Percentiles rank a stretch among this genome's conserved stretches.
phyloP scores from a whole-genome alignment of 2,113 vertebrate species.

The Tragelaphus scriptus region DNA sequence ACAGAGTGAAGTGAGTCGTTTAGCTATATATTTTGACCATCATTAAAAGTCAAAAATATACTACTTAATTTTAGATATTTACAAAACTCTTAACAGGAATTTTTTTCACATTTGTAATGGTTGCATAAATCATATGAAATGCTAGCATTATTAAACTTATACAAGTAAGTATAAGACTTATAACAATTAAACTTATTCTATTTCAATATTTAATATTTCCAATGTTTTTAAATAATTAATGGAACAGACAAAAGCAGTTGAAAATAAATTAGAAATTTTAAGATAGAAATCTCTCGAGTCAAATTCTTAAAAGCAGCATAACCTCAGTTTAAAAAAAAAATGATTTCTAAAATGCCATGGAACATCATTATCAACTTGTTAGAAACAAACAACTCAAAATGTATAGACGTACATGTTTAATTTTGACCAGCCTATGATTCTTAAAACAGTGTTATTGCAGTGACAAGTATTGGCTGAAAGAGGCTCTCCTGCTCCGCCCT shows the following conservation, averaged over 20 bases:
- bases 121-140: background rate
- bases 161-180: background rate
- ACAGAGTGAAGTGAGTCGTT: background rate
- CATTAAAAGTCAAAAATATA: background rate
- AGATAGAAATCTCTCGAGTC: background rate
- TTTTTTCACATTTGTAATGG: background rate
- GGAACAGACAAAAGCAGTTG: background rate
- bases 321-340: background rate
- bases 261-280: constrained; percentile 4
- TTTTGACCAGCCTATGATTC: background rate
- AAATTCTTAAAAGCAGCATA: background rate
- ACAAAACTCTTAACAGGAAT: background rate
- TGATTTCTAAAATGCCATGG: background rate
- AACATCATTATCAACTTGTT: background rate
- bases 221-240: background rate
- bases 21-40: background rate
- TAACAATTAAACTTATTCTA: background rate
- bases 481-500: fast-evolving
- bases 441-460: background rate
- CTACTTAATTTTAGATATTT: background rate
- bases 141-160: background rate
- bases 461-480: background rate
- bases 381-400: background rate
- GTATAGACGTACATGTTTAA: background rate
- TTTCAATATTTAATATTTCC: background rate